Base-by-base conservation (phyloP, 2,797 vertebrate genomes). In the Mastacembelus armatus region DNA sequence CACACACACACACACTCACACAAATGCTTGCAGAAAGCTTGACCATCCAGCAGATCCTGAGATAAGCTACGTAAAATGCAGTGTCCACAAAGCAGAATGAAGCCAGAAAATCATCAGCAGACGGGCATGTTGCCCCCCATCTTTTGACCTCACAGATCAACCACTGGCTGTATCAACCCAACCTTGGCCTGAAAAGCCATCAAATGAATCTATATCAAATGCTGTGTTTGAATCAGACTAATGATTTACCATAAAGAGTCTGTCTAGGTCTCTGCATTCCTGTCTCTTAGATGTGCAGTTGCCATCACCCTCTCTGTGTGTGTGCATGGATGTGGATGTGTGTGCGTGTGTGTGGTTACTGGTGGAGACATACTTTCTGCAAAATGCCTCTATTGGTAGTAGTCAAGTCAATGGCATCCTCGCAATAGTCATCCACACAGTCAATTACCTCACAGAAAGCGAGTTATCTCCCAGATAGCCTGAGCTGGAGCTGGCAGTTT, bases 381-480 rank as follows among this genome's bases (percentile, higher is more conserved):
- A 83, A 87, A 91, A 85, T 84, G 80, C 80, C 54, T 77, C 78
- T 66, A 88, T 86, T 85, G 81, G 85, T 87, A 85, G 89, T 90
- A 88, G 90, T 88, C 85, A 90, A 90, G 87, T 86, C 88, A 86
- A 88, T 90, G 90, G 88, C 82, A 90, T 92, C 87, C 85, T 77
- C 81, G 85, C 86, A 86, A 87, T 81, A 83, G 79, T 78, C 84
- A 84, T 84, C 84, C 72, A 78, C 74, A 75, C 74, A 85, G 85
- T 88, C 88, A 90, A 86, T 92, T 89, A 91, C 76, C 79, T 75
- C 81, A 81, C 58, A 85, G 68, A 87, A 67, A 83, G 84, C 44
- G 67, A 70, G 78, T 85, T 83, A 83, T 88, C 78, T 83, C 69
- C 24, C 68, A 78, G 66, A 83, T 77, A 78, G 80, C 70, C 75